These are phyloP conservation scores for Epizoanthus illoricatus DNA, from an alignment of 92 coral and sea anemone genomes.

Conservation along the genomic window DNA sequence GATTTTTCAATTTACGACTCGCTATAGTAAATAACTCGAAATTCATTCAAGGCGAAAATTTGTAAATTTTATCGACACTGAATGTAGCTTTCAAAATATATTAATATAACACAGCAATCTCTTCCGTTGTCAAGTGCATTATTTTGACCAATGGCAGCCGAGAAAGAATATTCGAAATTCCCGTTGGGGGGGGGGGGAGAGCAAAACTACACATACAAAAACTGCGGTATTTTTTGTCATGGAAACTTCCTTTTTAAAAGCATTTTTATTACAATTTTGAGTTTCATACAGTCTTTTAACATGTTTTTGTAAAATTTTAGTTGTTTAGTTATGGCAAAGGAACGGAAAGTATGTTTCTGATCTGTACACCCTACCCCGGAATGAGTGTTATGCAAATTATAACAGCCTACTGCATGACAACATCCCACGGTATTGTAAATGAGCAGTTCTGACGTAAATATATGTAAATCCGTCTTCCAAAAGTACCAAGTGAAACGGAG, in stretches of 20 bases:
- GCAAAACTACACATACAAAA: neutral
- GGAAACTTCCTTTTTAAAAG: no score
- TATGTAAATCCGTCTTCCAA: neutral
- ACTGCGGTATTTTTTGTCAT: no score
- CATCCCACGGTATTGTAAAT: slow-evolving; percentile 18
- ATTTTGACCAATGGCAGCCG: slow-evolving; percentile 14
- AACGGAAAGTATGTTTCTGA: neutral
- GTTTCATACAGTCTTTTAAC: neutral
- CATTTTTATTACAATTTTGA: neutral
- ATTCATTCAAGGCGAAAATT: neutral
- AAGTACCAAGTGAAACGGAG: neutral
- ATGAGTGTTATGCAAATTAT: slow-evolving; percentile 27
- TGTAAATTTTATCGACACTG: neutral
- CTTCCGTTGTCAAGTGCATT: slow-evolving; percentile 24
- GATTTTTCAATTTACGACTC: neutral
- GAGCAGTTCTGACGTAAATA: slow-evolving; percentile 35
- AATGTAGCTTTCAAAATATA: slow-evolving; percentile 12
- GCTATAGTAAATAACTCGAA: neutral
- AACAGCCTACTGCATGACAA: neutral
- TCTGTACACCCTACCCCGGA: slow-evolving; percentile 27
- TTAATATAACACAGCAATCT: neutral
- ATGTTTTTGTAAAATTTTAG: neutral
- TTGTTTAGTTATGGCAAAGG: neutral
- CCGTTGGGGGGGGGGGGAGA: slow-evolving; percentile 9
- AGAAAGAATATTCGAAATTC: neutral